These are phyloP conservation scores for Cephalopachus bancanus DNA, from an alignment of 2,797 vertebrate species.

Conservation along the genomic window DNA sequence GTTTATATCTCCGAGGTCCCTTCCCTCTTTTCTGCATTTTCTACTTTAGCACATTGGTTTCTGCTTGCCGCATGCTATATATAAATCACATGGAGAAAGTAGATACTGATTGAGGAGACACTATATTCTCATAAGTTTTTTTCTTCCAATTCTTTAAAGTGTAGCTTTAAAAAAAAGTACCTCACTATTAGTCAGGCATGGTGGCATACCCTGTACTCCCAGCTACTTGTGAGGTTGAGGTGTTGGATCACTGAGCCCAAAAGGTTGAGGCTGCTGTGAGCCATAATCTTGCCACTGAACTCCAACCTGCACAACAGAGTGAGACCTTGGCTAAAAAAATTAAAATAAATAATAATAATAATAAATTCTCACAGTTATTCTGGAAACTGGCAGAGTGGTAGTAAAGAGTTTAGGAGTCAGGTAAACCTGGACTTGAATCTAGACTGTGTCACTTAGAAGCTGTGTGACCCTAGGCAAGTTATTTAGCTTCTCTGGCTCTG, in stretches of 20 bases:
- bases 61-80: slow-evolving; percentile 10
- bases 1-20: neutral
- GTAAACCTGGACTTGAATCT: neutral
- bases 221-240: too few species aligned
- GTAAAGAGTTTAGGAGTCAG: neutral
- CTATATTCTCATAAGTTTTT: neutral
- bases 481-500: slow-evolving; percentile 25
- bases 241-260: too few species aligned
- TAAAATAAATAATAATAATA: too few species aligned
- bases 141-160: neutral
- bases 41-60: slow-evolving; percentile 19
- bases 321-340: too few species aligned
- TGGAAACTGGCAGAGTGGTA: neutral
- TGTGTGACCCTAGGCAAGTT: slow-evolving; percentile 5
- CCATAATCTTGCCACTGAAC: too few species aligned
- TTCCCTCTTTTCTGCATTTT: neutral
- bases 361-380: neutral
- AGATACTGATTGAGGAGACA: slow-evolving; percentile 30
- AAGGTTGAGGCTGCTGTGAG: too few species aligned
- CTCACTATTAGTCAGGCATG: too few species aligned
- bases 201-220: too few species aligned
- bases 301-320: too few species aligned
- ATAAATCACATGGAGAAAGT: slow-evolving; percentile 51
- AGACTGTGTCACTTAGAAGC: slow-evolving; percentile 12
- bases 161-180: neutral